Conservation (phyloP, 2,888 invertebrate species). For the Galeruca laticollis region DNA sequence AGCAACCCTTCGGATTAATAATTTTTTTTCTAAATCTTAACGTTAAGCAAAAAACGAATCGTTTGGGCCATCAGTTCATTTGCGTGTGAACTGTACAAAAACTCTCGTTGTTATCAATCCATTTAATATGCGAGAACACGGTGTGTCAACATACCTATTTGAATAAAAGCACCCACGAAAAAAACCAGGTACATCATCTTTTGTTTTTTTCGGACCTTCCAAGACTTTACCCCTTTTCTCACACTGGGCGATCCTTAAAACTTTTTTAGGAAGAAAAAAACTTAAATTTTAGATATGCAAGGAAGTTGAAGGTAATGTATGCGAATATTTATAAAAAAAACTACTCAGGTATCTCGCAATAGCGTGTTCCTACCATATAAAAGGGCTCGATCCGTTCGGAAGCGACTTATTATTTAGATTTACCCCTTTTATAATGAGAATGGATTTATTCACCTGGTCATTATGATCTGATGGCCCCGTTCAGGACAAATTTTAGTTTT, state of each 20-base stretch:
- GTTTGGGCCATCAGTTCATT: slow-evolving; percentile 53
- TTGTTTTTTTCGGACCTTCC: slow-evolving; percentile 58
- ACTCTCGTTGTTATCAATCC: slow-evolving; percentile 59
- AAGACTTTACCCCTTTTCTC: slow-evolving; percentile 61
- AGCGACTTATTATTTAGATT: slow-evolving; percentile 16
- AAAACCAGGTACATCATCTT: slow-evolving; percentile 64
- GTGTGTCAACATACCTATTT: slow-evolving; percentile 63
- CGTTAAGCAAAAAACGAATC: slow-evolving; percentile 33
- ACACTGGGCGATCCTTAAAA: slow-evolving; percentile 56
- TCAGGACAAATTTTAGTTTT: slow-evolving; percentile 5
- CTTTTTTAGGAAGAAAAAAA: slow-evolving; percentile 58
- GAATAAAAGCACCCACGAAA: slow-evolving; percentile 63
- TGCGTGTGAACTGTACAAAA: slow-evolving; percentile 65
- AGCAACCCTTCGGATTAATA: slow-evolving; percentile 11
- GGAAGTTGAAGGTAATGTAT: slow-evolving; percentile 43
- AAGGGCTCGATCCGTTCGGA: slow-evolving; percentile 26
- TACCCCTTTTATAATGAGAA: slow-evolving; percentile 19
- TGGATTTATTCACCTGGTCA: slow-evolving; percentile 31
- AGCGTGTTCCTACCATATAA: slow-evolving; percentile 5
- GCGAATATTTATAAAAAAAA: slow-evolving; percentile 51
- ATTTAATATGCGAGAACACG: slow-evolving; percentile 67
- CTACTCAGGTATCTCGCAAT: slow-evolving; percentile 50
- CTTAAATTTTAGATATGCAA: slow-evolving; percentile 59
- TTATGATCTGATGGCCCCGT: slow-evolving; percentile 18
- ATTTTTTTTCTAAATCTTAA: slow-evolving; percentile 28